These are phyloP conservation scores for Allygus modestus DNA, from an alignment of 2,888 invertebrate species.

Conservation along the genomic window DNA sequence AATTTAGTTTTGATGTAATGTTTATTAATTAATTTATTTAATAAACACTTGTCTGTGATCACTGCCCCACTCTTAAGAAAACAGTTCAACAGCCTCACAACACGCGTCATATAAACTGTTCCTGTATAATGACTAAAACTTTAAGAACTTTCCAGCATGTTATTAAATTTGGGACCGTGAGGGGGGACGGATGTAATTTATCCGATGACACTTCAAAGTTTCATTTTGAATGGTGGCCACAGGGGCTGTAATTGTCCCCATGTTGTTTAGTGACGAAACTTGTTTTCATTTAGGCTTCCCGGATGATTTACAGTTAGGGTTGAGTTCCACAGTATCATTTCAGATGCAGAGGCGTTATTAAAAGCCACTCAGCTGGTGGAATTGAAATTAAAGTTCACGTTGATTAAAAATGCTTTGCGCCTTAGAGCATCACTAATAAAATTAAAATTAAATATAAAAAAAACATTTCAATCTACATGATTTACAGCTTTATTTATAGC, in stretches of 20 bases:
- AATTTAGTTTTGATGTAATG: too few species aligned
- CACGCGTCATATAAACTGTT: too few species aligned
- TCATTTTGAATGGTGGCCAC: constrained; percentile 39
- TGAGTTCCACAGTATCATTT: constrained; percentile 22
- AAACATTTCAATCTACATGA: too few species aligned
- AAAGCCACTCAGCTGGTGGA: not conserved
- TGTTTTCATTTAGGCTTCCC: constrained; percentile 41
- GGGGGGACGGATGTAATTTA: constrained; percentile 17
- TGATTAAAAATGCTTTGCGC: not conserved
- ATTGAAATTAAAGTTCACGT: not conserved
- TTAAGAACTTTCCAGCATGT: not conserved
- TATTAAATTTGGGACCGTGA: not conserved
- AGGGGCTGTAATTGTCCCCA: constrained; percentile 37
- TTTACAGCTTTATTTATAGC: too few species aligned
- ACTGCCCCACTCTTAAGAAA: too few species aligned
- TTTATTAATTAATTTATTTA: too few species aligned
- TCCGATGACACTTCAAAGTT: constrained; percentile 37
- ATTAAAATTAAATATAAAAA: not conserved
- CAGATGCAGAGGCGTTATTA: not conserved
- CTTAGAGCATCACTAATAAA: not conserved
- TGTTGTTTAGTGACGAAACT: constrained; percentile 44
- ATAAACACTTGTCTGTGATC: too few species aligned
- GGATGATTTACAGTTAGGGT: constrained; percentile 25
- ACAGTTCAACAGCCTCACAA: too few species aligned
- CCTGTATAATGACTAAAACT: too few species aligned